A percentile compares a stretch with the other conserved stretches of the same genome.
Conservation (phyloP, 1,140 invertebrate species). For the Danaus plexippus region DNA sequence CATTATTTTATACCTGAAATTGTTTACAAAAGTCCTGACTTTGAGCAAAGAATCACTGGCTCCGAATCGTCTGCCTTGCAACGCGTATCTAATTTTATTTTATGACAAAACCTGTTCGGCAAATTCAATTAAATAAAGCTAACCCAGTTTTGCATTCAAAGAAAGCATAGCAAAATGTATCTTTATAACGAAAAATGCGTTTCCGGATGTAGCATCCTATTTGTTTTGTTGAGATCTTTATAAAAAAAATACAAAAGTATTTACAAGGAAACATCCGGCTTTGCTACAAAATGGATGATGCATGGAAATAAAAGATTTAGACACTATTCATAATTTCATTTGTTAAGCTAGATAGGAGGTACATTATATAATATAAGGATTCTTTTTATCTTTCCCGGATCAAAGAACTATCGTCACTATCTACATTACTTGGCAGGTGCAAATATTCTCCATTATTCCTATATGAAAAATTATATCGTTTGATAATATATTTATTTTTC, state of each 20-base stretch:
- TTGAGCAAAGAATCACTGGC: slow-evolving; percentile 31
- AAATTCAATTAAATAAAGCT: slow-evolving; percentile 25
- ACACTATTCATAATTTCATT: too few species aligned
- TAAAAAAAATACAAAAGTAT: neutral
- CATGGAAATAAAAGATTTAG: neutral
- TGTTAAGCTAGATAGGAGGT: too few species aligned
- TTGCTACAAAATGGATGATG: slow-evolving; percentile 15
- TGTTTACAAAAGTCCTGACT: slow-evolving; percentile 50
- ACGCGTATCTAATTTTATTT: slow-evolving; percentile 30
- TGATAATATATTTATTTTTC: too few species aligned
- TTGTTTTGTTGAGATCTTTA: neutral
- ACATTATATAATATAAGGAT: too few species aligned
- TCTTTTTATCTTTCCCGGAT: too few species aligned
- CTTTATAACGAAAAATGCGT: slow-evolving; percentile 36
- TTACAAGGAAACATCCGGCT: slow-evolving; percentile 26
- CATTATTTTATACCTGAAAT: slow-evolving; percentile 58
- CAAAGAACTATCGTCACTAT: too few species aligned
- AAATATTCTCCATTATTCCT: too few species aligned
- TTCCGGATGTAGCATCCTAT: slow-evolving; percentile 45
- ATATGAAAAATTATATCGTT: too few species aligned
- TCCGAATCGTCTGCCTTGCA: slow-evolving; percentile 46
- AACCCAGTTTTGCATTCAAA: slow-evolving; percentile 5
- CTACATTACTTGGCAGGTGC: too few species aligned
- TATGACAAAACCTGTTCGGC: slow-evolving; percentile 32
- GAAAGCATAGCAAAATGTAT: slow-evolving; percentile 29